Percentiles rank a stretch among this genome's conserved stretches.
phyloP scores from a whole-genome alignment of 2,797 vertebrate genomes.

The Liasis olivaceus region DNA sequence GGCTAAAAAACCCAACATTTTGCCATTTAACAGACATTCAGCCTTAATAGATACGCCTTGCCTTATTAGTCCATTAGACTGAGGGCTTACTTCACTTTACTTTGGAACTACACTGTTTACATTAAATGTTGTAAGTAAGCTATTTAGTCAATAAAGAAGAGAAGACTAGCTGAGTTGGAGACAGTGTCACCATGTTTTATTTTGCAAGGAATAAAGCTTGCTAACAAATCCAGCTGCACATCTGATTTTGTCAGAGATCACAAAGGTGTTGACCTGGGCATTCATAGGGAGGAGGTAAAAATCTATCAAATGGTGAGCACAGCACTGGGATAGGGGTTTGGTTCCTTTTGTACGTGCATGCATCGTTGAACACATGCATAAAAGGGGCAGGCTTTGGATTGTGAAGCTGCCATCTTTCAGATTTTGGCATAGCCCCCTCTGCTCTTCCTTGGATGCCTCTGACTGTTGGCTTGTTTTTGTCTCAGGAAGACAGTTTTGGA shows the following conservation, averaged over 20 bases:
- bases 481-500: background rate
- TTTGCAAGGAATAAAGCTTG: background rate
- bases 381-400: background rate
- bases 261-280: background rate
- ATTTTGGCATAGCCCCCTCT: background rate
- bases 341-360: background rate
- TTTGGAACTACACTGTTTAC: background rate
- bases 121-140: background rate
- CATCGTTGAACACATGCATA: background rate
- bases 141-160: background rate
- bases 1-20: background rate
- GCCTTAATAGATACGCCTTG: background rate
- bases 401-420: background rate
- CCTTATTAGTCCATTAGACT: background rate
- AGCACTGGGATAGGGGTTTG: background rate
- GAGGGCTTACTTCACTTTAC: background rate
- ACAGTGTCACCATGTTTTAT: background rate
- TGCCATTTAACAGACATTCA: background rate
- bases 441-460: background rate
- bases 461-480: background rate
- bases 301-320: background rate
- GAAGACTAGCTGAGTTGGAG: background rate
- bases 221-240: background rate
- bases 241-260: background rate
- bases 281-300: background rate